Conservation (phyloP, 2,797 vertebrate genomes). For the Crossoptilon crossoptilon region DNA sequence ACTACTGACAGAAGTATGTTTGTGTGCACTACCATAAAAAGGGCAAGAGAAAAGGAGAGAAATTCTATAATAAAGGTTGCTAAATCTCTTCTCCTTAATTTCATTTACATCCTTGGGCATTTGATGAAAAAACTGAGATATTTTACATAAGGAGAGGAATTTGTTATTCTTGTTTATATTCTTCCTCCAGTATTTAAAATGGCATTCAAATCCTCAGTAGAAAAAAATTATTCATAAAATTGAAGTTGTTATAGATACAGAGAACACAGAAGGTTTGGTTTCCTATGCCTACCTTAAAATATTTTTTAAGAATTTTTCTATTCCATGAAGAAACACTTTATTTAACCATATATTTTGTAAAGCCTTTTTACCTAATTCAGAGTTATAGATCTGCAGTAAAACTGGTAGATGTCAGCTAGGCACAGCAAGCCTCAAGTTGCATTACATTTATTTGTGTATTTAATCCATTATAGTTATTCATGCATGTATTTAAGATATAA, state of each 20-base stretch:
- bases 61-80: not conserved
- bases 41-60: not conserved
- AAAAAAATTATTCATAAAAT: not conserved
- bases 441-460: not conserved
- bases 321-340: not conserved
- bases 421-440: not conserved
- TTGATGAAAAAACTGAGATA: not conserved
- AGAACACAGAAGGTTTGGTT: not conserved
- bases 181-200: not conserved
- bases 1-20: not conserved
- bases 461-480: not conserved
- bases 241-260: not conserved
- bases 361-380: not conserved
- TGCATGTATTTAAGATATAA: not conserved
- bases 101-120: not conserved
- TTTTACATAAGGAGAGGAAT: not conserved
- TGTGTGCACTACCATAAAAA: not conserved
- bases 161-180: not conserved
- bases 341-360: not conserved
- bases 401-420: not conserved
- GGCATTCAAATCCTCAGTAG: not conserved
- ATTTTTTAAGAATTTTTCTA: not conserved
- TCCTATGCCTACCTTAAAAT: not conserved
- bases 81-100: not conserved
- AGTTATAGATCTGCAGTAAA: not conserved